These are phyloP conservation scores for Paramuricea clavata DNA, from an alignment of 92 coral and sea anemone genomes.

Conservation along the genomic window DNA sequence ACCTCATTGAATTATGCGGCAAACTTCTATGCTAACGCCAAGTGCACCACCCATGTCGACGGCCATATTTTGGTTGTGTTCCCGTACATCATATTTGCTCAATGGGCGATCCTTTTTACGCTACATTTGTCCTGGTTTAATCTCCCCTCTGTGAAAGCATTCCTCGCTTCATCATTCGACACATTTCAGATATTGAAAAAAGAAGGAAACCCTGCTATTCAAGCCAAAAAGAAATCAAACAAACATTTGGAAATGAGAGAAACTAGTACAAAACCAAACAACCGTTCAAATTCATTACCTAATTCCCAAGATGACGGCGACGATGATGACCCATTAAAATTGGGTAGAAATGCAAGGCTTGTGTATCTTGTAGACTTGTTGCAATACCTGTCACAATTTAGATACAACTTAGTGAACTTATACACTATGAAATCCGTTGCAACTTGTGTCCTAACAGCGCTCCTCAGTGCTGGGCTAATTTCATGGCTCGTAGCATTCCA, in stretches of 20 bases:
- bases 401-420: constrained; percentile 17
- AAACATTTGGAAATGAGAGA: neutral
- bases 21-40: constrained; percentile 28
- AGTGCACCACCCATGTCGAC: constrained; percentile 45
- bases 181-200: constrained; percentile 12
- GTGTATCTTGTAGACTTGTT: constrained; percentile 32
- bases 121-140: constrained; percentile 48
- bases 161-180: constrained; percentile 29
- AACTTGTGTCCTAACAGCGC: neutral
- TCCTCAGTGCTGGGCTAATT: constrained; percentile 1
- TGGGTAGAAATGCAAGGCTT: constrained; percentile 27
- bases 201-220: neutral
- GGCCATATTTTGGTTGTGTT: constrained; percentile 31
- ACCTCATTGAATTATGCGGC: constrained; percentile 30
- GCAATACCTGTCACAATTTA: constrained; percentile 34
- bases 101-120: constrained; percentile 39
- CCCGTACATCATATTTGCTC: constrained; percentile 42
- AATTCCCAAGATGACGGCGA: neutral
- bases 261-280: neutral
- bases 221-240: neutral
- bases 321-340: neutral
- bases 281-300: neutral
- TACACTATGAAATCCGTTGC: constrained; percentile 15
- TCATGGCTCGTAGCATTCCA: neutral
- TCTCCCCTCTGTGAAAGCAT: constrained; percentile 39